Conservation (phyloP, 1,140 invertebrate genomes). For the Leptopilina boulardi region DNA sequence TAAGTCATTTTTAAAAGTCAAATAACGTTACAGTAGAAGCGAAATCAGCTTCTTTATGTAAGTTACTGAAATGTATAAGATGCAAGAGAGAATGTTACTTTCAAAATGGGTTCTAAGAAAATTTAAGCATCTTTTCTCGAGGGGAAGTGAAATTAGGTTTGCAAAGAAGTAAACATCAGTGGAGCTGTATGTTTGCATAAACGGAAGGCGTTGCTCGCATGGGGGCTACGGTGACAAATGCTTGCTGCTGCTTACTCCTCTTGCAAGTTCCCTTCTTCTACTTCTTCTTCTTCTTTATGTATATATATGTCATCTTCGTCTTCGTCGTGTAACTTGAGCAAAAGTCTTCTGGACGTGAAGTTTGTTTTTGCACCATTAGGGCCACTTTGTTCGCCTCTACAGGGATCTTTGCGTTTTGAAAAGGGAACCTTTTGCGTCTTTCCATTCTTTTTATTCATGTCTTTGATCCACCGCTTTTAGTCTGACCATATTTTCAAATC, state of each 20-base stretch:
- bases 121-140: constrained; percentile 60
- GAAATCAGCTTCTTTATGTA: neutral
- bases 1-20: neutral
- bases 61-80: neutral
- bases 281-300: too few species aligned
- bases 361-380: constrained; percentile 69
- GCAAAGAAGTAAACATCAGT: constrained; percentile 74
- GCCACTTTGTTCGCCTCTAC: constrained; percentile 65
- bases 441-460: constrained; percentile 35
- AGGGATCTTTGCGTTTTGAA: constrained; percentile 50
- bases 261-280: constrained; percentile 36
- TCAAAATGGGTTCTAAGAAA: constrained; percentile 56
- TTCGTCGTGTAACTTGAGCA: constrained; percentile 21
- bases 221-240: constrained; percentile 69
- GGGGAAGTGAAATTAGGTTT: constrained; percentile 72
- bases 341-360: constrained; percentile 45
- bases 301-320: too few species aligned
- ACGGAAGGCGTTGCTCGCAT: constrained; percentile 69
- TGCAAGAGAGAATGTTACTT: neutral
- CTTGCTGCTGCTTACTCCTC: constrained; percentile 62
- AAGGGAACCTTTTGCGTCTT: constrained; percentile 39
- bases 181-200: constrained; percentile 71
- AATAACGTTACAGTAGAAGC: neutral
- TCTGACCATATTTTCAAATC: neutral
- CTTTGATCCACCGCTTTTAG: constrained; percentile 38